Evolutionary conservation across 2,888 invertebrate species (phyloP).

Genomic region (Tenodera sinensis): DNA sequence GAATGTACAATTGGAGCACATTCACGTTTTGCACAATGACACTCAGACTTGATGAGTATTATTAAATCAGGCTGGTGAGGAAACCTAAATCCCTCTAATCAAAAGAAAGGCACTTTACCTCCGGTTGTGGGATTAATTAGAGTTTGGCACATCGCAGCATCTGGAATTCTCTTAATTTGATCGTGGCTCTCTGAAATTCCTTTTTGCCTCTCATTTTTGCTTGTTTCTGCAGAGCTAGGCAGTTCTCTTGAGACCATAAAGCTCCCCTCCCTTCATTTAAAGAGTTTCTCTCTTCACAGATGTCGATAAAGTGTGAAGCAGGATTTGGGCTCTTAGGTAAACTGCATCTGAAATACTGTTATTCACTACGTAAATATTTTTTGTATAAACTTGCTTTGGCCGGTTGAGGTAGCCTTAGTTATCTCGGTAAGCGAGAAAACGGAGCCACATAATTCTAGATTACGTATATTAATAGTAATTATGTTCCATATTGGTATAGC

Average conservation of each 20-base stretch:
- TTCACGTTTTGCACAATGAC: not conserved
- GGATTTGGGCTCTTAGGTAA: no score
- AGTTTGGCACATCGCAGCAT: not conserved
- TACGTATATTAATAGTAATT: no score
- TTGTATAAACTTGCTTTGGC: no score
- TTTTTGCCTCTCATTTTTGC: not conserved
- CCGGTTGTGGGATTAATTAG: not conserved
- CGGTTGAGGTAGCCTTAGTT: no score
- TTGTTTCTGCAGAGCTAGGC: not conserved
- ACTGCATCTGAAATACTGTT: no score
- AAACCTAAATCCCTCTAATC: not conserved
- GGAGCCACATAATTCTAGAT: no score
- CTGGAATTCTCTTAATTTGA: not conserved
- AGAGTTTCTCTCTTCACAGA: not conserved
- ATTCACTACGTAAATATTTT: no score
- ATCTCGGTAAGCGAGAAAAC: no score
- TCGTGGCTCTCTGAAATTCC: not conserved
- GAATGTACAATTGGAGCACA: not conserved
- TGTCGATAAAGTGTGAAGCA: no score
- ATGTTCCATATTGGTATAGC: no score
- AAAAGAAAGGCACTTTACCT: not conserved
- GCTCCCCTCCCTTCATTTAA: not conserved
- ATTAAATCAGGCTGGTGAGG: not conserved
- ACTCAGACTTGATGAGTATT: not conserved
- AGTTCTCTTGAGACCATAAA: not conserved